These are phyloP conservation scores for Aphelenchoides bicaudatus DNA, from an alignment of 2,888 invertebrate species.

Conservation along the genomic window DNA sequence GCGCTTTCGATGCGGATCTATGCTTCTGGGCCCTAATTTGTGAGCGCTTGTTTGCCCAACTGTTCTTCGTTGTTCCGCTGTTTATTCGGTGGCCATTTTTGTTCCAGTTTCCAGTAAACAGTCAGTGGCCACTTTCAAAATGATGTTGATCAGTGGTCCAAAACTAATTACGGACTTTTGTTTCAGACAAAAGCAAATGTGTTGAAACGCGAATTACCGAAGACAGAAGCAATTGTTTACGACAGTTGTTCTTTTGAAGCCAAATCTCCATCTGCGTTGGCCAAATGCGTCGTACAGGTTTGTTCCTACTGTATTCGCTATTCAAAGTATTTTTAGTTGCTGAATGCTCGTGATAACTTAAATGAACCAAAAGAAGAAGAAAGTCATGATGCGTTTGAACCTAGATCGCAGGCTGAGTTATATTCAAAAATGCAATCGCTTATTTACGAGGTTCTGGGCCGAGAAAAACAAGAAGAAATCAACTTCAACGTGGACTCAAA, in stretches of 20 bases:
- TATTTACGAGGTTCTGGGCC: conserved; percentile 7
- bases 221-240: conserved; percentile 42
- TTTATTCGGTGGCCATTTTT: no score
- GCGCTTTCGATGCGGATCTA: conserved; percentile 6
- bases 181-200: conserved; percentile 23
- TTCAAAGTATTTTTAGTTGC: no score
- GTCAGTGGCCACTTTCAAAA: background rate
- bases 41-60: background rate
- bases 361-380: background rate
- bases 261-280: conserved; percentile 35
- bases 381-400: background rate
- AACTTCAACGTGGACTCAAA: background rate
- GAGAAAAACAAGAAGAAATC: background rate
- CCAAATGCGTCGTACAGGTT: conserved; percentile 47
- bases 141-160: background rate
- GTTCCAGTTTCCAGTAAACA: background rate
- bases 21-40: background rate
- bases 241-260: conserved; percentile 42
- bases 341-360: conserved; percentile 23
- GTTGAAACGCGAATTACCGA: conserved; percentile 22
- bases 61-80: conserved; percentile 12
- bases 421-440: background rate
- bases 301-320: no score
- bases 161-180: background rate
- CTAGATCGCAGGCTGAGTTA: conserved; percentile 1